Evolutionary conservation across 1,140 invertebrate species (phyloP).

Genomic region (Orchestia grillus): DNA sequence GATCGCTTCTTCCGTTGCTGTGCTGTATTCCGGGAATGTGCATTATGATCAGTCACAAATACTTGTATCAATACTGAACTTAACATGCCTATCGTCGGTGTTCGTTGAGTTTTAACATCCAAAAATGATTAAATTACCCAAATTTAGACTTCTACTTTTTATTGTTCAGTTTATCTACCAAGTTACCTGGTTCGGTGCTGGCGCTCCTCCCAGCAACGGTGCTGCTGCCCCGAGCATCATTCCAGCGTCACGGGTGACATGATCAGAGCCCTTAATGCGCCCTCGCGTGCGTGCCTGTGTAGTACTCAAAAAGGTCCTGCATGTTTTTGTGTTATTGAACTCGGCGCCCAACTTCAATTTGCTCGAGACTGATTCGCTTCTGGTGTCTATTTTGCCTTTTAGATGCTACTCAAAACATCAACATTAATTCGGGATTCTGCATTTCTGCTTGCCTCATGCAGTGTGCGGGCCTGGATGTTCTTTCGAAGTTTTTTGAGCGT

Average conservation of each 20-base stretch:
- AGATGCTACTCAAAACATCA: background rate
- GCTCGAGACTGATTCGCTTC: background rate
- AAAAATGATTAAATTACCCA: no score
- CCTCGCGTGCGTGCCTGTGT: background rate
- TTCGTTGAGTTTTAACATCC: no score
- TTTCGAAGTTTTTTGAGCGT: background rate
- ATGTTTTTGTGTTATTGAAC: no score
- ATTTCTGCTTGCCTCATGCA: background rate
- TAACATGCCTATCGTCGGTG: no score
- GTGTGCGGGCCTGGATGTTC: background rate
- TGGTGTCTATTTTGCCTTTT: background rate
- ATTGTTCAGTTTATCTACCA: no score
- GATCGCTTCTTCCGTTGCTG: no score
- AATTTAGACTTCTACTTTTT: no score
- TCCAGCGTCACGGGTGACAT: constrained; percentile 4
- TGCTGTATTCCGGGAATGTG: no score
- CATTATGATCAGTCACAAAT: no score
- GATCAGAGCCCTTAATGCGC: background rate
- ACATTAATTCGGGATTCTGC: background rate
- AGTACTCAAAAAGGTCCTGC: background rate
- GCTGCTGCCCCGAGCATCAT: background rate
- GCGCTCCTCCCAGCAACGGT: background rate
- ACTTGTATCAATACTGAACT: no score
- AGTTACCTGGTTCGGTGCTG: background rate
- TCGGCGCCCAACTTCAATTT: background rate